These are phyloP conservation scores for Aphaenogaster rudis DNA, from an alignment of 1,140 invertebrate genomes.

Conservation along the genomic window DNA sequence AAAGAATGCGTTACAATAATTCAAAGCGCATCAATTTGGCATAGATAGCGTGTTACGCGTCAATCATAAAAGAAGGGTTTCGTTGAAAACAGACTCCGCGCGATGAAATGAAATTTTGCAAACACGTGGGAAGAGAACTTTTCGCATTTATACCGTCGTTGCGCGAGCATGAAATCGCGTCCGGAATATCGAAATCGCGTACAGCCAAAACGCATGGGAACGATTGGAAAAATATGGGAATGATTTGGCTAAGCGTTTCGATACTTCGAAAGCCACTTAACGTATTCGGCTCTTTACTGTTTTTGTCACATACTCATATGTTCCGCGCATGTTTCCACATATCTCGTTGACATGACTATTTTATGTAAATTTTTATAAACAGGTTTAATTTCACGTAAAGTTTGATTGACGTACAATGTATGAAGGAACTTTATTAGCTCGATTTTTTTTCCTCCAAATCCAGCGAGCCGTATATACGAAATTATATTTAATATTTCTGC, in stretches of 20 bases:
- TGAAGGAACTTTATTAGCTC: background rate
- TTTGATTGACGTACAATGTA: background rate
- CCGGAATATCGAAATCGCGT: conserved; percentile 45
- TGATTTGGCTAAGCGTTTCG: conserved; percentile 54
- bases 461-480: background rate
- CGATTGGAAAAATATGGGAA: conserved; percentile 58
- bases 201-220: conserved; percentile 18
- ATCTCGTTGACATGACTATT: conserved; percentile 16
- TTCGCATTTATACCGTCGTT: conserved; percentile 21
- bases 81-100: conserved; percentile 1
- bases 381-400: background rate
- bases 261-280: conserved; percentile 59
- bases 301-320: conserved; percentile 15
- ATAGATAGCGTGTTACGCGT: conserved; percentile 1
- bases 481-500: conserved; percentile 45
- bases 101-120: conserved; percentile 15
- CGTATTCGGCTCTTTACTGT: conserved; percentile 23
- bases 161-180: conserved; percentile 25
- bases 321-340: background rate
- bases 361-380: conserved; percentile 33
- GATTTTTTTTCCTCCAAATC: background rate
- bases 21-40: conserved; percentile 38
- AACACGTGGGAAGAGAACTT: conserved; percentile 4
- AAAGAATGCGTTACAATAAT: conserved; percentile 37
- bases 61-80: background rate